Evolutionary conservation across 2,797 vertebrate species (phyloP), one percentile per base, ranked within the genome.

Genomic region (Gadopsis bispinosus): DNA sequence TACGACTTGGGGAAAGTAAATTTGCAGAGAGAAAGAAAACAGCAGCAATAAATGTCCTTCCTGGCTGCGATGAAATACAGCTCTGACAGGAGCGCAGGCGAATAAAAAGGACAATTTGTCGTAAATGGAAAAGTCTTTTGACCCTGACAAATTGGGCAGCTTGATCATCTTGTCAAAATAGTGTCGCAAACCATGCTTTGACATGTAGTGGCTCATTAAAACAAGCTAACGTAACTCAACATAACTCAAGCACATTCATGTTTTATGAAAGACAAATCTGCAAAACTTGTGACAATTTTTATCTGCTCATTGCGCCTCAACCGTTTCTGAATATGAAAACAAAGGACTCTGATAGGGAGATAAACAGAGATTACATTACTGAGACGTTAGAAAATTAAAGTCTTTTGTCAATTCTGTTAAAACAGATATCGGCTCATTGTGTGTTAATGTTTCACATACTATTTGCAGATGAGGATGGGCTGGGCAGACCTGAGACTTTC

Each of bases 11-110:
- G 55, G 41, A 81, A 81, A 85, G 68, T 82, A 86, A 68, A 89
- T 91, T 86, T 89, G 83, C 72, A 51, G 73, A 31, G 65, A 68
- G 70, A 69, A 56, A 86, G 67, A 61, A 66, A 88, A 76, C 69
- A 48, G 62, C 54, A 54, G 80, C 56, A 81, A 88, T 81, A 89
- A 89, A 90, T 72, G 87, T 87, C 83, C 78, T 54, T 76, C 87
- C 16, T 48, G 8, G 22, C 78, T 20, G 63, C 33, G 11, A 79
- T 80, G 85, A 91, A 89, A 87, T 84, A 80, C 45, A 39, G 22
- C 65, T 75, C 58, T 78, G 74, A 81, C 78, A 50, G 69, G 56
- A 70, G 67, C 73, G 76, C 45, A n/a, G 73, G 50, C 65, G 7
- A 72, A 84, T 73, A 69, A 62, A 79, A 79, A 50, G 59, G 33